Percentiles rank a stretch among this genome's conserved stretches.
These are phyloP conservation scores for Microtus ochrogaster DNA, from an alignment of 2,113 vertebrate genomes.

Conservation along the genomic window DNA sequence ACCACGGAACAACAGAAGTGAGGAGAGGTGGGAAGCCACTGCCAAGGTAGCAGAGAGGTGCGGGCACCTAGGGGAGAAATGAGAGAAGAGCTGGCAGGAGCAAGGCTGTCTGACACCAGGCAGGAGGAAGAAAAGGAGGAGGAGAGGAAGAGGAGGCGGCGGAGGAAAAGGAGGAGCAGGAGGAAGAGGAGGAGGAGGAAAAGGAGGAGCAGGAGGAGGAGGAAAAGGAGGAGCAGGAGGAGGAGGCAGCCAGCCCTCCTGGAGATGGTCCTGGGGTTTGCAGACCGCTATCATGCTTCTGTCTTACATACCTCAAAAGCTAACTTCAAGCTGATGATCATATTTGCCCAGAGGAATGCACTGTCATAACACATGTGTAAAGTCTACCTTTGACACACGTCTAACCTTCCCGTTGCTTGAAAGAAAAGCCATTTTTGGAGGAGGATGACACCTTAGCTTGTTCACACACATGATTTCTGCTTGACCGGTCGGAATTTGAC, in stretches of 20 bases:
- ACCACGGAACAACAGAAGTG: constrained; percentile 72
- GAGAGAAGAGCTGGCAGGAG: constrained; percentile 84
- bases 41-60: constrained; percentile 73
- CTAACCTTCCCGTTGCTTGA: constrained; percentile 6
- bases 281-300: not conserved
- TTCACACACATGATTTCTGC: not conserved
- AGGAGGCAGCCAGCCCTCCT: not conserved
- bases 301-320: constrained; percentile 67
- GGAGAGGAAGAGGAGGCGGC: not conserved
- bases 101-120: constrained; percentile 74
- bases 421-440: not conserved
- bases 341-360: not conserved
- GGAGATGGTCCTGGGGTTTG: not conserved
- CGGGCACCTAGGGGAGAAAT: constrained; percentile 81
- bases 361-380: not conserved
- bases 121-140: constrained; percentile 11
- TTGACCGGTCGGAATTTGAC: not conserved
- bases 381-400: fast-evolving
- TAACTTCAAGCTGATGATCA: constrained; percentile 44
- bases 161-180: not conserved
- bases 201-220: not conserved
- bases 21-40: constrained; percentile 63
- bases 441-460: not conserved
- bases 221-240: no score
- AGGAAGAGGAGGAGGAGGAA: no score